A percentile compares a stretch with the other conserved stretches of the same genome.
Conservation (phyloP, 2,888 invertebrate species). For the Pyrrhosoma nymphula region DNA sequence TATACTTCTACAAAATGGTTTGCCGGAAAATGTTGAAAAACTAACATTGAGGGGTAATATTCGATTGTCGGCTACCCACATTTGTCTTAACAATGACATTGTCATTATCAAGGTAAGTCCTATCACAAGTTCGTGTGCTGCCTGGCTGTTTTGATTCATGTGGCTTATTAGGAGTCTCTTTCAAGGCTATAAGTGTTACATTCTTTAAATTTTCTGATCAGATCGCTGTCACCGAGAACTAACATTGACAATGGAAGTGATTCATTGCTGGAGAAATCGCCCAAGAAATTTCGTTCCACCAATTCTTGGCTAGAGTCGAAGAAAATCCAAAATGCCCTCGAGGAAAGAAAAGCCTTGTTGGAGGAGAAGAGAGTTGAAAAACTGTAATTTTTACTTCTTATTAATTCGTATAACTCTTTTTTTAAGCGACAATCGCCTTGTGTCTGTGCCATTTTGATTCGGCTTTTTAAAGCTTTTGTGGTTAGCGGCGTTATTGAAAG, state of each 20-base stretch:
- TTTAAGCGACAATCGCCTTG: not conserved
- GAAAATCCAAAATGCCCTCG: conserved; percentile 81
- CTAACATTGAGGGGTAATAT: not conserved
- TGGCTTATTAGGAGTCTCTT: not conserved
- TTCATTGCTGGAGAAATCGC: conserved; percentile 79
- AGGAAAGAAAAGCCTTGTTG: conserved; percentile 80
- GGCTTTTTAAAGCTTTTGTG: not conserved
- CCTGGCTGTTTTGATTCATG: not conserved
- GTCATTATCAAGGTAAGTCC: not conserved
- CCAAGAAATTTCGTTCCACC: conserved; percentile 80
- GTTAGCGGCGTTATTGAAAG: too few species aligned
- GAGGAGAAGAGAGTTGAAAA: conserved; percentile 82
- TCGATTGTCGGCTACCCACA: not conserved
- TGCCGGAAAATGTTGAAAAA: not conserved
- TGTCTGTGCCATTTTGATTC: not conserved
- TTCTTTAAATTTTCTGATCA: not conserved
- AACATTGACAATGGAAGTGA: not conserved
- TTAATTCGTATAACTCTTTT: too few species aligned
- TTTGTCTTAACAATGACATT: not conserved
- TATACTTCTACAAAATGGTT: not conserved
- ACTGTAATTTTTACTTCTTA: conserved; percentile 75
- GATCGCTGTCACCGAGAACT: not conserved
- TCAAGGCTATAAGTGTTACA: not conserved
- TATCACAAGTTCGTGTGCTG: not conserved
- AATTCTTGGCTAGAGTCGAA: conserved; percentile 82